phyloP scores from a whole-genome alignment of 37 sponge, comb jelly and placozoan genomes.

The Amphimedon queenslandica region DNA sequence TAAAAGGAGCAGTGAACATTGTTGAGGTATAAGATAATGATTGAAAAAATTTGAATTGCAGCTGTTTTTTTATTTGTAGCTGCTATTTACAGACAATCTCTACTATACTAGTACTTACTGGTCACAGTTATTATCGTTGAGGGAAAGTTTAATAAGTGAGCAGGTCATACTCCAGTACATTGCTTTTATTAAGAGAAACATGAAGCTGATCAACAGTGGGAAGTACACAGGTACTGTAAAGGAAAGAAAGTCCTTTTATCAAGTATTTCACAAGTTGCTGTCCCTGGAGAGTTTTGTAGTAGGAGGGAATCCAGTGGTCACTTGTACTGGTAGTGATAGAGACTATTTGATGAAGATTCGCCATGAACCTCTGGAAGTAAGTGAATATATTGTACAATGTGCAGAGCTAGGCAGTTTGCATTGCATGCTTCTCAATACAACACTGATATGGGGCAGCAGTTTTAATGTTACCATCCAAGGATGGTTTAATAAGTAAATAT shows the following conservation, averaged over 20 bases:
- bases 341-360: slow-evolving; percentile 63
- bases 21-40: slow-evolving; percentile 66
- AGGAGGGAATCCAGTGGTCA: slow-evolving; percentile 35
- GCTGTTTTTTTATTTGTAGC: slow-evolving; percentile 14
- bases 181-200: slow-evolving; percentile 53
- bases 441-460: too few relatives aligned
- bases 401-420: too few relatives aligned
- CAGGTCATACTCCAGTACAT: slow-evolving; percentile 56
- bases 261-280: slow-evolving; percentile 53
- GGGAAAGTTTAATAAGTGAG: slow-evolving; percentile 47
- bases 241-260: slow-evolving; percentile 50
- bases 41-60: too few relatives aligned
- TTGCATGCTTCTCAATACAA: too few relatives aligned
- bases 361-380: slow-evolving; percentile 52
- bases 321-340: slow-evolving; percentile 19
- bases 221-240: slow-evolving; percentile 40
- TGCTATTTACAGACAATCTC: slow-evolving; percentile 7
- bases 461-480: too few relatives aligned
- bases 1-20: slow-evolving; percentile 74
- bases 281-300: slow-evolving; percentile 43
- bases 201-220: slow-evolving; percentile 22
- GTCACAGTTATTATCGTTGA: slow-evolving; percentile 9
- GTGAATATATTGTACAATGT: too few relatives aligned
- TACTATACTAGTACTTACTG: not conserved
- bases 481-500: too few relatives aligned